These are phyloP conservation scores for Scylla paramamosain DNA, from an alignment of 1,140 invertebrate species.

Conservation along the genomic window DNA sequence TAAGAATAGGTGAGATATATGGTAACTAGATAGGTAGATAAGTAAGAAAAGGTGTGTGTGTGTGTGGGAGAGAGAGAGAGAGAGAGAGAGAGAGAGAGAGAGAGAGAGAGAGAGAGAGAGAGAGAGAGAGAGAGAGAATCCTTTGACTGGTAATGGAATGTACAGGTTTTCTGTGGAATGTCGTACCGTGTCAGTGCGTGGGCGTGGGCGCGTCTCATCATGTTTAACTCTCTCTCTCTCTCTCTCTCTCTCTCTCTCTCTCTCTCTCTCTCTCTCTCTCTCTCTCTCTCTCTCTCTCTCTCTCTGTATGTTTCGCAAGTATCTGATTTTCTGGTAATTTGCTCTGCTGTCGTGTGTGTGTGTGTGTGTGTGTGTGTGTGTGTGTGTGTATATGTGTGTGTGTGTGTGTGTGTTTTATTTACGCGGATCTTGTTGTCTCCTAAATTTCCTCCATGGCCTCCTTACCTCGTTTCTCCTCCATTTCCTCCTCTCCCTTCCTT, in stretches of 20 bases:
- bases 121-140: slow-evolving; percentile 46
- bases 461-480: too few species aligned
- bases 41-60: too few species aligned
- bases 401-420: too few species aligned
- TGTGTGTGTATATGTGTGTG: not conserved
- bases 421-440: not conserved
- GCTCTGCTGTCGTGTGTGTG: too few species aligned
- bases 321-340: not conserved
- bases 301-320: not conserved
- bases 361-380: slow-evolving; percentile 10
- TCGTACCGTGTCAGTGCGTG: not conserved
- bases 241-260: slow-evolving; percentile 61
- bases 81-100: slow-evolving; percentile 47
- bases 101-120: slow-evolving; percentile 51
- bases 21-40: slow-evolving; percentile 29
- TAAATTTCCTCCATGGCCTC: too few species aligned
- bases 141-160: slow-evolving; percentile 6
- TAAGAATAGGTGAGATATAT: too few species aligned
- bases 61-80: not conserved
- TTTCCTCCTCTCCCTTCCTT: too few species aligned
- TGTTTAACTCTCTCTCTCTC: slow-evolving; percentile 26
- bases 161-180: not conserved
- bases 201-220: too few species aligned
- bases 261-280: slow-evolving; percentile 65
- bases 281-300: slow-evolving; percentile 55